Conservation (phyloP, 64 coral and sea anemone species). For the Actinia equina region DNA sequence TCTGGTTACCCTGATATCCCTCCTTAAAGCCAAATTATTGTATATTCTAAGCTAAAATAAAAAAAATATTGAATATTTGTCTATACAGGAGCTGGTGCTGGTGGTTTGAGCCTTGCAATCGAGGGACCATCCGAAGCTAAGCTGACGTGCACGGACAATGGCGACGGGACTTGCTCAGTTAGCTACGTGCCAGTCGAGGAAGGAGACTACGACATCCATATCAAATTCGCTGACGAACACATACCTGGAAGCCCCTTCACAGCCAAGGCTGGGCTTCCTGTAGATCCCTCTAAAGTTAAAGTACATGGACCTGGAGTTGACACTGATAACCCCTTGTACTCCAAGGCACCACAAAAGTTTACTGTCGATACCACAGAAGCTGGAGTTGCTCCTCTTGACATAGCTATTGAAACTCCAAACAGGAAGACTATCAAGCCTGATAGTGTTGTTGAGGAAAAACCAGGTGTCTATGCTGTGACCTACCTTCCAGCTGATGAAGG, state of each 20-base stretch:
- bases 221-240: constrained; percentile 95
- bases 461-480: constrained; percentile 74
- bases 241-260: constrained; percentile 95
- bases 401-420: constrained; percentile 74
- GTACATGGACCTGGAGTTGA: constrained; percentile 91
- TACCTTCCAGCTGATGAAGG: constrained; percentile 91
- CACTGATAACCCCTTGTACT: constrained; percentile 61
- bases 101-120: constrained; percentile 81
- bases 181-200: constrained; percentile 74
- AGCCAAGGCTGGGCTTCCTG: constrained; percentile 77
- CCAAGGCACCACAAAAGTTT: constrained; percentile 82
- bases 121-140: constrained; percentile 95
- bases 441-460: constrained; percentile 63
- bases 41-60: not conserved
- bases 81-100: constrained; percentile 53
- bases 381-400: constrained; percentile 85
- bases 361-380: constrained; percentile 88
- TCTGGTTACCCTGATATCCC: too few species aligned
- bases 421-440: constrained; percentile 73
- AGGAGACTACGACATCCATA: constrained; percentile 91
- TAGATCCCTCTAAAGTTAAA: constrained; percentile 89
- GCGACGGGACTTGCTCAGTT: constrained; percentile 89
- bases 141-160: constrained; percentile 84
- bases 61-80: not conserved
- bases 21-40: too few species aligned